A percentile compares a stretch with the other conserved stretches of the same genome.
phyloP scores from a whole-genome alignment of 1,140 invertebrate genomes.

The Apolygus lucorum region DNA sequence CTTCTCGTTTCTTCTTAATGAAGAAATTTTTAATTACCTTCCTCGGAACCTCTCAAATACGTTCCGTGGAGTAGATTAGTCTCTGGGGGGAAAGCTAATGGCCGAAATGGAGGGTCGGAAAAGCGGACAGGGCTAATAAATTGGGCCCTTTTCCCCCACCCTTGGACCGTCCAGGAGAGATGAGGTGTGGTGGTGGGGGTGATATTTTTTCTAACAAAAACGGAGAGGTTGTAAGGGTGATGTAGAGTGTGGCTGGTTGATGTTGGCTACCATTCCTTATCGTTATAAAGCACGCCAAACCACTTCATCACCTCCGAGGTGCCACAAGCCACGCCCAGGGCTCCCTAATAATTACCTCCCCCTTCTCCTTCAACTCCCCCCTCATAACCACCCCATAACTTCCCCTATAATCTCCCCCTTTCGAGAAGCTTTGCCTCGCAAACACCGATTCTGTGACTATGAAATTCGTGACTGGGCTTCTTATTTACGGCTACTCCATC shows the following conservation, averaged over 20 bases:
- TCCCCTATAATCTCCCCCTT: too few species aligned
- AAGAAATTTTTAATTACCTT: slow-evolving; percentile 17
- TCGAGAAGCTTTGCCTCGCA: too few species aligned
- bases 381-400: too few species aligned
- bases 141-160: neutral
- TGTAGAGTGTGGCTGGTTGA: slow-evolving; percentile 1
- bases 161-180: neutral
- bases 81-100: neutral
- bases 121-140: neutral
- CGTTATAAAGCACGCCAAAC: slow-evolving; percentile 13
- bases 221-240: neutral
- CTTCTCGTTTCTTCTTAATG: slow-evolving; percentile 7
- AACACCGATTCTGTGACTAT: too few species aligned
- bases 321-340: neutral
- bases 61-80: slow-evolving; percentile 4
- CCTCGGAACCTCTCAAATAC: neutral
- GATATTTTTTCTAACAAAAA: neutral
- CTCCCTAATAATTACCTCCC: too few species aligned
- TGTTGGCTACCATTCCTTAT: slow-evolving; percentile 10
- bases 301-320: slow-evolving; percentile 9
- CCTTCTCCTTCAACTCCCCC: too few species aligned
- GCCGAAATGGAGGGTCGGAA: neutral
- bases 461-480: too few species aligned
- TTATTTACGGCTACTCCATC: too few species aligned
- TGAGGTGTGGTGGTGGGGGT: neutral